Evolutionary conservation across 2,888 invertebrate species (phyloP), one percentile per base, ranked within the genome.

Genomic region (Philhelius pedissequus): DNA sequence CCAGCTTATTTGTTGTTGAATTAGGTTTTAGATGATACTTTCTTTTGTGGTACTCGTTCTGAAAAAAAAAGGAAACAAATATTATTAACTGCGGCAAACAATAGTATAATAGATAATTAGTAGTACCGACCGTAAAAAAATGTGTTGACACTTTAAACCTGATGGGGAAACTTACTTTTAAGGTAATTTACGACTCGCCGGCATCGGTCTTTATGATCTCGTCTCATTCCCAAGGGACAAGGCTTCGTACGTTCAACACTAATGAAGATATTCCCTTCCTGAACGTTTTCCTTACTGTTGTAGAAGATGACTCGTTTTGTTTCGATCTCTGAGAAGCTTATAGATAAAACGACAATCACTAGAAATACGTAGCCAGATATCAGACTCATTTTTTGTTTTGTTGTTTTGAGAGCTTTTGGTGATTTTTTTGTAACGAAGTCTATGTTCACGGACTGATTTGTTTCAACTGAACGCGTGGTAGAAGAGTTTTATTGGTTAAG

Each of bases 161-260:
- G 35, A 9, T 4, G 5, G 4, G 1, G 4, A 56, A 15, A 86
- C 87, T 87, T 86, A 88, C 88, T 77, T 83, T 86, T 79, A 13
- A 86, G 87, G 25, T 89, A 90, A 60, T 86, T 87, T 18, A 90
- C 64, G 3, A 89, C 89, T 5, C 89, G 88, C 13, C 90, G 88
- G 70, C 90, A 90, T 6, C 89, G 88, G 86, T 89, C 88, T 4
- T 89, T 89, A 81, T 90, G 89, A 74, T 90, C 90, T 1, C 90
- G 87, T 87, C 89, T 88, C 75, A 88, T 87, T 0, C 90, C 90
- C 7, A 74, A 83, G 4, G 89, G 89, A 74, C 90, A 90, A 4
- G 89, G 88, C 1, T 86, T 86, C 4, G 64, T 1, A 13, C 88
- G 71, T 7, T 71, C 86, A 3, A 87, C 77, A 0, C 89, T 89